A percentile compares a stretch with the other conserved stretches of the same genome.
phyloP scores from a whole-genome alignment of 2,888 invertebrate genomes.

The Tinea semifulvella region DNA sequence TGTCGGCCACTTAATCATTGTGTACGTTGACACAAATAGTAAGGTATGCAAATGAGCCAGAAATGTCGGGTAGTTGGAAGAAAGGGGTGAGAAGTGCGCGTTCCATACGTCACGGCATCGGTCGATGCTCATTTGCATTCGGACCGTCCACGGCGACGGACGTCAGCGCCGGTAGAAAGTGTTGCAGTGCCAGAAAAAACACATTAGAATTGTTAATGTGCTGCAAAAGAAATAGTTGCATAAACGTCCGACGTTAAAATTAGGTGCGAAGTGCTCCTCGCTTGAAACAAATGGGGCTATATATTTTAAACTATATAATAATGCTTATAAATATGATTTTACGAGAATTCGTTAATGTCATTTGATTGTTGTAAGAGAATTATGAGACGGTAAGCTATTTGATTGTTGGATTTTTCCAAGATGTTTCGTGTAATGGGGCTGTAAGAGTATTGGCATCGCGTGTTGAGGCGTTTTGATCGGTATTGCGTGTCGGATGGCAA shows the following conservation, averaged over 20 bases:
- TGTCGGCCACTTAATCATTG: slow-evolving; percentile 6
- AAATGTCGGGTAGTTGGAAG: slow-evolving; percentile 52
- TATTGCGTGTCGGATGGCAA: slow-evolving; percentile 58
- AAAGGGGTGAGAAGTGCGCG: slow-evolving; percentile 62
- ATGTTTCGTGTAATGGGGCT: slow-evolving; percentile 6
- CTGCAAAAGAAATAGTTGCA: slow-evolving; percentile 58
- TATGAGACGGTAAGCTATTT: too few relatives aligned
- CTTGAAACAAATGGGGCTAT: slow-evolving; percentile 33
- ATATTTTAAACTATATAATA: background rate
- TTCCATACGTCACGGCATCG: slow-evolving; percentile 53
- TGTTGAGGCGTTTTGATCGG: slow-evolving; percentile 49
- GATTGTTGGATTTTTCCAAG: background rate
- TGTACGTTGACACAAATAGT: slow-evolving; percentile 13
- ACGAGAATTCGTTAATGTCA: too few relatives aligned
- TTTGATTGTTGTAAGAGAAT: too few relatives aligned
- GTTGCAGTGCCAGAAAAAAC: slow-evolving; percentile 52
- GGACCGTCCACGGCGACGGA: slow-evolving; percentile 48
- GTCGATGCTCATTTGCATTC: slow-evolving; percentile 64
- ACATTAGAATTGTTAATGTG: slow-evolving; percentile 60
- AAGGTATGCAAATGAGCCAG: slow-evolving; percentile 9
- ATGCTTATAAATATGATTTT: too few relatives aligned
- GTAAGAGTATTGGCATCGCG: slow-evolving; percentile 36
- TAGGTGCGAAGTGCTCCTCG: slow-evolving; percentile 41
- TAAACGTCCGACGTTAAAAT: slow-evolving; percentile 42
- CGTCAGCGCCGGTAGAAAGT: slow-evolving; percentile 60